phyloP scores from a whole-genome alignment of 2,888 invertebrate genomes.

The Cephus nigrinus region DNA sequence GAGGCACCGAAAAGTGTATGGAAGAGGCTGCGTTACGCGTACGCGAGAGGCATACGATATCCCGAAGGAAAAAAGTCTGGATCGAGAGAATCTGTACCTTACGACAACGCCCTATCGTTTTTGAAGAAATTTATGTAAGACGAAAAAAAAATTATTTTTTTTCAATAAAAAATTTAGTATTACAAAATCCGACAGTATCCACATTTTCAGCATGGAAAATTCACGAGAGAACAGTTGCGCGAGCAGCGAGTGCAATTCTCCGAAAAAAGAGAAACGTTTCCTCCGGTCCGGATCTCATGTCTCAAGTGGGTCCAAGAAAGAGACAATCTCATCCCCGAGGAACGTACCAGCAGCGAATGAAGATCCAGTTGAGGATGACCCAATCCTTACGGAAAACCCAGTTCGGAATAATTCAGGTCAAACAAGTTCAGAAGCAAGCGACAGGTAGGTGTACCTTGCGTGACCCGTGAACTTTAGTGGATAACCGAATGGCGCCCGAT shows the following conservation, averaged over 20 bases:
- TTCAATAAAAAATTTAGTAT: not conserved
- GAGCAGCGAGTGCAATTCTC: constrained; percentile 41
- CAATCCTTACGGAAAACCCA: not conserved
- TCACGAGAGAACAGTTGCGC: constrained; percentile 42
- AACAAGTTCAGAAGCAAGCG: not conserved
- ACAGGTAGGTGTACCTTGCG: not conserved
- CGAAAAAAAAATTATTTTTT: not conserved
- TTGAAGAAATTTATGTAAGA: not conserved
- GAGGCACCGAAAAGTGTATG: not conserved
- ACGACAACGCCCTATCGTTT: not conserved
- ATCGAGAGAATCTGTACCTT: not conserved
- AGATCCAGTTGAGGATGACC: not conserved
- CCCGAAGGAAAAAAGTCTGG: not conserved
- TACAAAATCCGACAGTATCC: not conserved
- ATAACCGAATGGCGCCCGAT: not conserved
- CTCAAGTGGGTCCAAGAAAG: constrained; percentile 38
- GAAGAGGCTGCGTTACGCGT: not conserved
- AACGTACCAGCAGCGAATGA: not conserved
- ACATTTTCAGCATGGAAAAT: constrained; percentile 24
- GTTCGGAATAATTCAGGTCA: not conserved
- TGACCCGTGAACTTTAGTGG: not conserved
- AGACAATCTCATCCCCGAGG: constrained; percentile 5
- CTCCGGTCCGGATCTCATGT: constrained; percentile 42
- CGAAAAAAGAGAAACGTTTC: constrained; percentile 33
- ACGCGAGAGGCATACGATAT: not conserved